Percentiles rank a stretch among this genome's conserved stretches.
Conservation (phyloP, 2,797 vertebrate species). For the Sebastes hubbsi region DNA sequence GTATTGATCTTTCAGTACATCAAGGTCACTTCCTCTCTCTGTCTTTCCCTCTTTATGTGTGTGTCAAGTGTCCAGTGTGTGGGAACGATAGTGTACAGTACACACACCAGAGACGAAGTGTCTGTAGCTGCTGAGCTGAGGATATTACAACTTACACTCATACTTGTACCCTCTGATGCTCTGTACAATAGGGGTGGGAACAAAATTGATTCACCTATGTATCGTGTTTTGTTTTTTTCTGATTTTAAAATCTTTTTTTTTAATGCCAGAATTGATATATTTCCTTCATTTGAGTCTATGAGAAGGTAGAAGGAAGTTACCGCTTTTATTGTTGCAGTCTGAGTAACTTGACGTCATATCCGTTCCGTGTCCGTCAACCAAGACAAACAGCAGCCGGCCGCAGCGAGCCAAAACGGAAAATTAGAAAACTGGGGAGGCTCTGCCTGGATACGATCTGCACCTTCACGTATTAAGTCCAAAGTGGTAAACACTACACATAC, state of each 20-base stretch:
- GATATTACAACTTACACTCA: neutral
- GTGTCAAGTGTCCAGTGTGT: neutral
- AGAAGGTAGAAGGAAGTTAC: too few relatives aligned
- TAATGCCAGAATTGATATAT: too few relatives aligned
- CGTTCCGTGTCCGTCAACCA: accelerated
- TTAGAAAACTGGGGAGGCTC: accelerated
- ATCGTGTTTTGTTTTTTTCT: too few relatives aligned
- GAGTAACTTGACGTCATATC: too few relatives aligned
- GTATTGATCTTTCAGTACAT: slow-evolving; percentile 51
- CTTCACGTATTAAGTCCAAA: accelerated
- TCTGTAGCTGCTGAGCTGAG: neutral
- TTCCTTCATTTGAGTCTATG: too few relatives aligned
- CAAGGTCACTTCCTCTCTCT: slow-evolving; percentile 10
- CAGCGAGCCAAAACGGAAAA: too few relatives aligned
- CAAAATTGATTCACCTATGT: accelerated
- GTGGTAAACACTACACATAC: too few relatives aligned
- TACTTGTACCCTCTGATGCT: neutral
- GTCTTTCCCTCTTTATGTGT: neutral
- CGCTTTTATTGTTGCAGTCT: too few relatives aligned
- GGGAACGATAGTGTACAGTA: neutral
- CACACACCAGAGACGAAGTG: neutral
- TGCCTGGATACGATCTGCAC: accelerated
- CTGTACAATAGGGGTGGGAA: neutral
- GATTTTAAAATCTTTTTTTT: too few relatives aligned
- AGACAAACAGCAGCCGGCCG: too few relatives aligned